Evolutionary conservation across 2,113 vertebrate genomes (phyloP).

Genomic region (Carassius carassius): DNA sequence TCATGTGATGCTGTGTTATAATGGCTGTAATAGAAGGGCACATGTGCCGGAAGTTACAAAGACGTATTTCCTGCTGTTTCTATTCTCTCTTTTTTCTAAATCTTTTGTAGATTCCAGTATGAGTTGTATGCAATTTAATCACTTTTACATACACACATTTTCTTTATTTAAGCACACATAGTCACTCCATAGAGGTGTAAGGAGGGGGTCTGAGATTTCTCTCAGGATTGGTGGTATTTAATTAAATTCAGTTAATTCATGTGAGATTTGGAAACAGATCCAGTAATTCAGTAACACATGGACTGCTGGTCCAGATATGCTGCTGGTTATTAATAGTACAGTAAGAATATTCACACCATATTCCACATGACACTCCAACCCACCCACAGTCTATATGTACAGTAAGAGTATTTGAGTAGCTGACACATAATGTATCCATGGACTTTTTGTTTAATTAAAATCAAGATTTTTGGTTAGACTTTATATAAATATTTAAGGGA

Average conservation of each 20-base stretch:
- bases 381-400: conserved; percentile 21
- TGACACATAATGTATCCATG: not conserved
- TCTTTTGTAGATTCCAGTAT: not conserved
- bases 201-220: conserved; percentile 18
- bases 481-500: not conserved
- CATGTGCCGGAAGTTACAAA: not conserved
- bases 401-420: not conserved
- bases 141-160: not conserved
- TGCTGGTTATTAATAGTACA: conserved; percentile 45
- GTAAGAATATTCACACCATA: conserved; percentile 30
- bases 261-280: conserved; percentile 29
- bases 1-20: not conserved
- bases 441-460: not conserved
- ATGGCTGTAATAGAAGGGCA: not conserved
- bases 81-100: not conserved
- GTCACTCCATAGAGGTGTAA: not conserved
- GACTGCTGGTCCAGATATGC: conserved; percentile 18
- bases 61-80: not conserved
- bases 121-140: not conserved
- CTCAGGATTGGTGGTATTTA: conserved; percentile 20
- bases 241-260: conserved; percentile 40
- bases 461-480: not conserved
- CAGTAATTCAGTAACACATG: conserved; percentile 31
- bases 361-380: conserved; percentile 30
- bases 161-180: not conserved